A percentile compares a stretch with the other conserved stretches of the same genome.
phyloP scores from a whole-genome alignment of 2,113 vertebrate species.

The Myodes glareolus region DNA sequence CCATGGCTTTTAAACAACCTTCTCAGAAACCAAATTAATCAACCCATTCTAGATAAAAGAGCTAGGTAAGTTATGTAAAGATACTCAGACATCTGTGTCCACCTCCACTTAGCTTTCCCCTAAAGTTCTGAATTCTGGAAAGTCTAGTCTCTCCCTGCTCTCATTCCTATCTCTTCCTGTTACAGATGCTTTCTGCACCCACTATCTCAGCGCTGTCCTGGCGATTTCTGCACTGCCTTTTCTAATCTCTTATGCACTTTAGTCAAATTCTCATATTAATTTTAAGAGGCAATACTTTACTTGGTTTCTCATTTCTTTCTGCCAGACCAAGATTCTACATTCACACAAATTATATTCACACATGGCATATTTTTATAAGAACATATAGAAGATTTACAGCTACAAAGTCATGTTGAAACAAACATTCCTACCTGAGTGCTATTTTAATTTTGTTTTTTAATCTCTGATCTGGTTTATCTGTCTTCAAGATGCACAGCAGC shows the following conservation, averaged over 20 bases:
- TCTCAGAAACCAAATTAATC: not conserved
- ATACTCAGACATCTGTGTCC: not conserved
- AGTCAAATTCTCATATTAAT: not conserved
- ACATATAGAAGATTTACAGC: not conserved
- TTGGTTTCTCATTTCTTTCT: not conserved
- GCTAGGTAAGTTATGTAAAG: not conserved
- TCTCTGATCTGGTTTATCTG: not conserved
- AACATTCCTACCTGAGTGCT: not conserved
- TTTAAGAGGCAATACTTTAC: not conserved
- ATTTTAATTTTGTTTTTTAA: not conserved
- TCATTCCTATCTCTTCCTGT: not conserved
- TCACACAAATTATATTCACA: not conserved
- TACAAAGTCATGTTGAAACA: not conserved
- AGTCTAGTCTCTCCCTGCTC: not conserved
- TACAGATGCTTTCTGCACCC: not conserved
- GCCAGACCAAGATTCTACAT: not conserved
- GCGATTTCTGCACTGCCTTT: not conserved
- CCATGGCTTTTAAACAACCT: not conserved
- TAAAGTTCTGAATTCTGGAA: not conserved
- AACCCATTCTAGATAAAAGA: not conserved
- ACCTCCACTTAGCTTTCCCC: not conserved
- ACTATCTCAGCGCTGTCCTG: not conserved
- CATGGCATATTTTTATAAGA: not conserved
- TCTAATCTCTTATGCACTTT: not conserved
- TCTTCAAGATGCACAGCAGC: slow-evolving; percentile 3